Conservation (phyloP, 2,797 vertebrate species). For the Chromis chromis region DNA sequence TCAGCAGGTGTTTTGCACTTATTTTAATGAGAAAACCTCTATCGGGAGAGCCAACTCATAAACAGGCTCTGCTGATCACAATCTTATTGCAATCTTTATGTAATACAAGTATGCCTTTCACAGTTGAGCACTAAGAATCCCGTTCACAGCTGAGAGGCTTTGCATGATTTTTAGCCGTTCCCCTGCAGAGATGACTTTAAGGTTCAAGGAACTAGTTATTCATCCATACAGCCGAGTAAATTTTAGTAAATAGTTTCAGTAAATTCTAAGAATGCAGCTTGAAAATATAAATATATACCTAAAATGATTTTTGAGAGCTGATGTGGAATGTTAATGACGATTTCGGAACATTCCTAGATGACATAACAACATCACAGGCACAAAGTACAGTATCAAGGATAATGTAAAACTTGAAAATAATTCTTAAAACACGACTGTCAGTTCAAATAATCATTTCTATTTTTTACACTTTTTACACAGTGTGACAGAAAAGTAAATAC, state of each 20-base stretch:
- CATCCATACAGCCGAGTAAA: not conserved
- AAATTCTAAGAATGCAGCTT: not conserved
- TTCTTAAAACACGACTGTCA: not conserved
- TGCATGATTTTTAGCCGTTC: not conserved
- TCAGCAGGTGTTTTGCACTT: constrained; percentile 21
- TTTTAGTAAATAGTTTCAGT: not conserved
- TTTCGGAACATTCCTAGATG: too few relatives aligned
- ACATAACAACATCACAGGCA: too few relatives aligned
- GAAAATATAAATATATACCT: not conserved
- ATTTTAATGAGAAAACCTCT: constrained; percentile 13
- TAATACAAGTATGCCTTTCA: not conserved
- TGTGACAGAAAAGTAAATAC: not conserved
- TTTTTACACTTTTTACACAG: not conserved
- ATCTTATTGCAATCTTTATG: not conserved
- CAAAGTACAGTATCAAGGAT: not conserved
- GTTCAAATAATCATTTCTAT: not conserved
- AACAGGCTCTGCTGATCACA: not conserved
- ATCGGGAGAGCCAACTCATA: not conserved
- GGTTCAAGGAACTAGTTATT: not conserved
- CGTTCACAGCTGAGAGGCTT: not conserved
- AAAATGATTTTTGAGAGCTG: not conserved
- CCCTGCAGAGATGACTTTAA: not conserved
- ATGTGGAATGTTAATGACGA: not conserved
- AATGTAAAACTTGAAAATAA: not conserved
- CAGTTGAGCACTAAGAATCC: not conserved